Evolutionary conservation across 2,797 vertebrate genomes (phyloP).

Genomic region (Phoeniculus purpureus): DNA sequence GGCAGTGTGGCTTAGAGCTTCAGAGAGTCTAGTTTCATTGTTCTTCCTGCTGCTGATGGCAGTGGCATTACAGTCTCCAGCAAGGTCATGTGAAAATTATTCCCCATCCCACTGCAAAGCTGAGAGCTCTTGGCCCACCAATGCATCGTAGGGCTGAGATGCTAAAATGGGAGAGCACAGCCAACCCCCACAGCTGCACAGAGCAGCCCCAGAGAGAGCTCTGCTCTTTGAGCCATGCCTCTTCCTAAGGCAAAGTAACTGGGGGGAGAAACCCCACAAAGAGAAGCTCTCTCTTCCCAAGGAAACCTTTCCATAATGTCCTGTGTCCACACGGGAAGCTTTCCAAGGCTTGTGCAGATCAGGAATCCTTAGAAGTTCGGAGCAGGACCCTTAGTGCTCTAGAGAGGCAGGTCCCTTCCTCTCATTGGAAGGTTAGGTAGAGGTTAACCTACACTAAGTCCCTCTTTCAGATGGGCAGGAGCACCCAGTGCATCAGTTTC

Average conservation of each 20-base stretch:
- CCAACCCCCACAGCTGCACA: neutral
- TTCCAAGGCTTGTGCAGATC: neutral
- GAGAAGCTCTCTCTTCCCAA: neutral
- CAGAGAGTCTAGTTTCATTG: neutral
- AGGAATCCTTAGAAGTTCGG: neutral
- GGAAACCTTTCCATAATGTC: neutral
- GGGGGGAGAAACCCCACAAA: neutral
- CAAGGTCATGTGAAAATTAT: neutral
- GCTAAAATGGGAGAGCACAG: neutral
- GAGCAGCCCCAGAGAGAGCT: neutral
- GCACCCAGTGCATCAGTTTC: neutral
- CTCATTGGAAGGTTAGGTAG: neutral
- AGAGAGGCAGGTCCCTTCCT: too few relatives aligned
- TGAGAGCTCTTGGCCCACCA: neutral
- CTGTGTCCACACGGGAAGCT: neutral
- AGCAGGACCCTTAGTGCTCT: neutral
- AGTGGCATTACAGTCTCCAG: neutral
- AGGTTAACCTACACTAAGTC: neutral
- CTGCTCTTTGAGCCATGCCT: neutral
- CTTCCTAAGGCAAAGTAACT: neutral
- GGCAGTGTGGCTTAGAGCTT: neutral
- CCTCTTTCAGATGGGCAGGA: neutral
- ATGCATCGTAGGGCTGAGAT: neutral
- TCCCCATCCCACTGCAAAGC: neutral
- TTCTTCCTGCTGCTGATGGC: neutral